Evolutionary conservation across 2,797 vertebrate genomes (phyloP), one percentile per base, ranked within the genome.

Genomic region (Bradypodion ventrale): DNA sequence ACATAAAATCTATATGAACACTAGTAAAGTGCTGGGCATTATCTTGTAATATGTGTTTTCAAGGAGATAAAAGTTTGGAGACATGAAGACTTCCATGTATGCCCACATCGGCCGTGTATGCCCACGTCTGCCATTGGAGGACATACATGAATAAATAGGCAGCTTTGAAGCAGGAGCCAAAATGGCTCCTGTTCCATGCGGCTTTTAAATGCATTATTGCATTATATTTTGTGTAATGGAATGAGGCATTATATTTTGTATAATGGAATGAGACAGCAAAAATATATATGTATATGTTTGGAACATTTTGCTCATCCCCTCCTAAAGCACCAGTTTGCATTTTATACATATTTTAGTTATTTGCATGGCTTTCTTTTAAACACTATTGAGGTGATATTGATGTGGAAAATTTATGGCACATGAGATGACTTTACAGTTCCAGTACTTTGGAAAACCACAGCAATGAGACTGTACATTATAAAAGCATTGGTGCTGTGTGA

Each of bases 371-470:
- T 87, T 74, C n/a, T 80, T 85, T 80, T 60, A 83, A 83, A 82
- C 87, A 82, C 62, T 56, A 81, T 92, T 92, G 93, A 7, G 75
- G 40, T 76, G 84, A 85, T 75, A 74, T 85, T 91, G 72, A 87
- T 90, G 63, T 70, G 90, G 90, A 93, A 90, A 92, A 91, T 92
- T 90, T 84, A 88, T 91, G 85, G 74, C 1, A 9, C 40, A 85
- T 89, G 68, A 92, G 87, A 81, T 85, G 4, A 93, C 89, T 91
- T 89, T 90, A 85, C 85, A 92, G 92, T 95, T 94, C n/a, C n/a
- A n/a, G n/a, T n/a, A 94, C 75, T 84, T 81, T 83, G 81, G 89
- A 91, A 92, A 88, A 84, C 75, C 83, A 81, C 87, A 92, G 91
- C 90, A 93, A 92, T 85, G 65, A 80, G 90, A 83, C 78, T 90